Evolutionary conservation across 2,888 invertebrate genomes (phyloP), one percentile per base, ranked within the genome.

Genomic region (Caenorhabditis japonica): DNA sequence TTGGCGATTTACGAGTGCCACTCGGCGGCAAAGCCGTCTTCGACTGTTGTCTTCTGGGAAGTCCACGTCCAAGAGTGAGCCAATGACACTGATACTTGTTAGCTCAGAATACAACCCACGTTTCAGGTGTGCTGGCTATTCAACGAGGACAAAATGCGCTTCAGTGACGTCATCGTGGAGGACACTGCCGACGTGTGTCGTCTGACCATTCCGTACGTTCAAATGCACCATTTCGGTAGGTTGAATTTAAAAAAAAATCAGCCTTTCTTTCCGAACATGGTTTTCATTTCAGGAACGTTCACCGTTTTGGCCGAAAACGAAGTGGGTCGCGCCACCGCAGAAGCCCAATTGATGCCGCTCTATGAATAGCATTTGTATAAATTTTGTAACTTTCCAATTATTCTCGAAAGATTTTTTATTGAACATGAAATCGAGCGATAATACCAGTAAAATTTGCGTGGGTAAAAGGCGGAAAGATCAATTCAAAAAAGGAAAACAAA

Each of bases 91-190:
- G n/a, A 25, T 5, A 19, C 12, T 27, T 19, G 4, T 19, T 41
- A 23, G 12, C 41, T 19, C 27, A 17, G 33, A 55, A 15, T n/a
- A 13, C 7, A 23, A 15, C 30, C 36, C 25, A 30, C 39, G 15
- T 60, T 77, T 21, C 51, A 85, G 85, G 85, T 87, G 17, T 83
- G 81, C 70, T 87, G 87, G 87, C 77, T 87, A 36, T 87, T 87
- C 81, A 87, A 87, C 72, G 85, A 85, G 52, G 83, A 85, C 39
- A 85, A 85, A 72, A 49, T 87, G 62, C 62, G 70, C 15, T 85
- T 87, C 76, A 80, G 77, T 8, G 87, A 87, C 61, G 78, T 87
- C 43, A 62, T 66, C 17, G 75, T 80, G 27, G 80, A 77, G 55
- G 87, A 87, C 51, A 87, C 87, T 17, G 76, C 84, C 21, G 87